phyloP scores from a whole-genome alignment of 53 echinoderm and acorn worm genomes.

The Holothuria leucospilota region DNA sequence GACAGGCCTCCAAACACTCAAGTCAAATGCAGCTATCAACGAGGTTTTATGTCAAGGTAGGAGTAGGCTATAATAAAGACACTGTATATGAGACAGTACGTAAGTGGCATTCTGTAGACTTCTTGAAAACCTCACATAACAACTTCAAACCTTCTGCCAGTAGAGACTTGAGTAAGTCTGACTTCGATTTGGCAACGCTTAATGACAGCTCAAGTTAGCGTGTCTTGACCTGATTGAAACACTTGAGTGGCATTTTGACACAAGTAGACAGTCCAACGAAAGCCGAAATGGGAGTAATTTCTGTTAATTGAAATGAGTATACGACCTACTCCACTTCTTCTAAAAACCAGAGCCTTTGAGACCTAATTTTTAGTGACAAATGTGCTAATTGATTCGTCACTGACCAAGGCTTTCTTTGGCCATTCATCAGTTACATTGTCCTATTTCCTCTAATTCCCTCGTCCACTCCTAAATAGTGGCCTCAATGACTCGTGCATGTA shows the following conservation, averaged over 20 bases:
- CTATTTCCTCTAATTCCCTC: no score
- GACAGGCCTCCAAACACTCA: no score
- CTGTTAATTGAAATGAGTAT: conserved; percentile 23
- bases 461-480: background rate
- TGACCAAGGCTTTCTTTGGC: conserved; percentile 24
- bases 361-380: conserved; percentile 16
- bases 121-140: no score
- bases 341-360: background rate
- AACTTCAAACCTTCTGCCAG: no score
- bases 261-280: no score
- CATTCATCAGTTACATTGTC: background rate
- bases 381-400: conserved; percentile 37
- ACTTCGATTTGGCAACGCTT: background rate
- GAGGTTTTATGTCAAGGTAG: no score
- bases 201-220: conserved; percentile 10
- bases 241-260: conserved; percentile 20
- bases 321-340: background rate
- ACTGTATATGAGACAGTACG: no score
- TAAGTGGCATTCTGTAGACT: no score
- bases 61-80: no score
- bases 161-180: no score
- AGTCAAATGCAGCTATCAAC: no score
- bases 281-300: conserved; percentile 14
- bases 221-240: conserved; percentile 21
- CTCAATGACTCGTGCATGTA: conserved; percentile 1